Evolutionary conservation across 2,797 vertebrate species (phyloP), one percentile per base, ranked within the genome.

Genomic region (Antrozous pallidus): DNA sequence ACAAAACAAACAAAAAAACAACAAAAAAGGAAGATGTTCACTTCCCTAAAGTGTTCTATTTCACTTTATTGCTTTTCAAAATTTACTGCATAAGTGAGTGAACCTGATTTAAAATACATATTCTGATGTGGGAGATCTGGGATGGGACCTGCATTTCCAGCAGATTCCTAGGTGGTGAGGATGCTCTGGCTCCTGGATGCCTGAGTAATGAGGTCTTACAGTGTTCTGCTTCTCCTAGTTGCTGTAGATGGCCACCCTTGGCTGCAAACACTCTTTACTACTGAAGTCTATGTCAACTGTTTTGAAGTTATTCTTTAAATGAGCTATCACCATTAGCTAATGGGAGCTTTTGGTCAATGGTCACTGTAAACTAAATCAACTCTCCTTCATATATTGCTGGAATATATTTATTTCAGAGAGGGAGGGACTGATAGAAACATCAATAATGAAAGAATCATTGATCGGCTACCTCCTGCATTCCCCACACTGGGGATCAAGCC

Each of bases 21-120:
- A 73, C 28, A 61, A 91, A 42, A 92, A 28, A 79, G 75, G 12
- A 89, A 81, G 26, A 28, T 77, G 80, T 49, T 24, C 18, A 36
- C 24, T 67, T 63, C 47, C 61, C 28, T 47, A 17, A 86, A 56
- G 47, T 74, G 33, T 65, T 90, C 70, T 56, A 12, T 91, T 92
- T 88, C 45, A 78, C 28, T 81, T 90, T 36, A 40, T 56, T 88
- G 47, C 79, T 85, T 89, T 88, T 96, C 47, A 80, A 33, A 95
- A 18, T 73, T 79, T 71, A 94, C 63, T 70, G 63, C 77, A 10
- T 65, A 70, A 71, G 47, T 86, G 40, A 63, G 89, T 63, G 47
- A 65, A 69, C 38, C 31, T 45, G 24, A 38, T 81, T 81, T 47
- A 56, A 88, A 91, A 56, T 58, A 40, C 31, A 47, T n/a, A 33